Base-by-base conservation (phyloP, 2,113 vertebrate genomes). In the Eublepharis macularius region DNA sequence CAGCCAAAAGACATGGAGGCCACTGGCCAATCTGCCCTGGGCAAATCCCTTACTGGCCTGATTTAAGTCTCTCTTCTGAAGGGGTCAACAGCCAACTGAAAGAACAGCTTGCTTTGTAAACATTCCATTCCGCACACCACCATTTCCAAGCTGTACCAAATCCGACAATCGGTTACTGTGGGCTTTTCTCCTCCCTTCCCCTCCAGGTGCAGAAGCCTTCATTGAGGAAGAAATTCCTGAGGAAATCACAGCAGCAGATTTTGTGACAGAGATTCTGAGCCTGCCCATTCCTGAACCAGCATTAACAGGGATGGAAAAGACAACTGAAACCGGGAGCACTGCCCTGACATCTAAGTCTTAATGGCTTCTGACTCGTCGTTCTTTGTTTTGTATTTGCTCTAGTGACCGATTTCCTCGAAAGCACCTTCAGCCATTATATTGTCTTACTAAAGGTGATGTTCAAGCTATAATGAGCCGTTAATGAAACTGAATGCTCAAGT, bases 171-270 rank as follows among this genome's bases (percentile, higher is more conserved):
- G 34, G 51, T 88, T 79, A 0, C 76, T 77, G 39, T 73, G 60
- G 47, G 49, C 2, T 7, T 89, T 75, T 86, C 43, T 2, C 76
- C 36, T 19, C 70, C 90, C 70, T 76, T 81, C 92, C 90, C 86
- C 84, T 91, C 90, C 66, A 96, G 96, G 94, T 89, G 87, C 95
- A 70, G 92, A 95, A 65, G 93, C 92, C 89, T 88, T 94, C 47
- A 91, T 96, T 76, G 96, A 97, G 92, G 87, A 93, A 76, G 91
- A 89, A n/a, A 96, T 99, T 86, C 98, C 98, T 29, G 93, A 95
- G 6, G 96, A 97, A 93, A 97, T 99, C 92, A 97, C 97, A 66
- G 84, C 96, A 77, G 95, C 97, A 89, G 95, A 94, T 72, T 98
- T 99, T n/a, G 81, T 94, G 10, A 79, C 83, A 47, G 93, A 97